A percentile compares a stretch with the other conserved stretches of the same genome.
phyloP scores from a whole-genome alignment of 2,113 vertebrate genomes.

The Lichenostomus cassidix region DNA sequence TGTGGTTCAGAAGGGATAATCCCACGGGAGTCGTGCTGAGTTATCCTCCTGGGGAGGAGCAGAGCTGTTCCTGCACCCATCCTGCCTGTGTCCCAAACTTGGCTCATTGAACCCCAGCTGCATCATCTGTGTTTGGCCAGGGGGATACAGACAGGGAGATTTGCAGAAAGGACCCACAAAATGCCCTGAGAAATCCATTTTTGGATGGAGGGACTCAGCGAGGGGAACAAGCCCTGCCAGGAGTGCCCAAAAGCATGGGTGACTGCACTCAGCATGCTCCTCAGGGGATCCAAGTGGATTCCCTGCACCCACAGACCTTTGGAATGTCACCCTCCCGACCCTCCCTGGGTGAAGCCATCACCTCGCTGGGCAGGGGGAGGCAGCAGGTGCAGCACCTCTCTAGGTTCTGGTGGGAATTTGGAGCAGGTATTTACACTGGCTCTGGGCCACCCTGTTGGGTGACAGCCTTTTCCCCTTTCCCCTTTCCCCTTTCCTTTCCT shows the following conservation, averaged over 20 bases:
- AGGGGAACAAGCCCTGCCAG: neutral
- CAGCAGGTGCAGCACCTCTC: neutral
- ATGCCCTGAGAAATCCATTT: too few relatives aligned
- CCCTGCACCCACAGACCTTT: accelerated
- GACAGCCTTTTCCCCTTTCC: too few relatives aligned
- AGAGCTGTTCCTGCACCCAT: neutral
- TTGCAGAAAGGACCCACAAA: neutral
- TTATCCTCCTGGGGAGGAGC: neutral
- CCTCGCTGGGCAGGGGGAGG: neutral
- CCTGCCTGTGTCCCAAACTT: neutral
- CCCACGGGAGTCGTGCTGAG: neutral
- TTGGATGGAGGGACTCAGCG: accelerated
- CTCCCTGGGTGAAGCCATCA: accelerated
- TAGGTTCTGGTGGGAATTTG: too few relatives aligned
- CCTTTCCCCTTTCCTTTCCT: too few relatives aligned
- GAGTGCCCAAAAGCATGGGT: accelerated
- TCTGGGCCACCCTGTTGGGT: too few relatives aligned
- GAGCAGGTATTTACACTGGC: too few relatives aligned
- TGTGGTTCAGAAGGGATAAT: neutral
- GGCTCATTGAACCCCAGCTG: neutral
- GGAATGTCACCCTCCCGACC: neutral
- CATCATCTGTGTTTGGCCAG: neutral
- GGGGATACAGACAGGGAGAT: accelerated
- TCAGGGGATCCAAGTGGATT: neutral
- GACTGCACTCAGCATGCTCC: accelerated